A percentile compares a stretch with the other conserved stretches of the same genome.
Conservation (phyloP, 2,113 vertebrate genomes). For the Syngnathus floridae region DNA sequence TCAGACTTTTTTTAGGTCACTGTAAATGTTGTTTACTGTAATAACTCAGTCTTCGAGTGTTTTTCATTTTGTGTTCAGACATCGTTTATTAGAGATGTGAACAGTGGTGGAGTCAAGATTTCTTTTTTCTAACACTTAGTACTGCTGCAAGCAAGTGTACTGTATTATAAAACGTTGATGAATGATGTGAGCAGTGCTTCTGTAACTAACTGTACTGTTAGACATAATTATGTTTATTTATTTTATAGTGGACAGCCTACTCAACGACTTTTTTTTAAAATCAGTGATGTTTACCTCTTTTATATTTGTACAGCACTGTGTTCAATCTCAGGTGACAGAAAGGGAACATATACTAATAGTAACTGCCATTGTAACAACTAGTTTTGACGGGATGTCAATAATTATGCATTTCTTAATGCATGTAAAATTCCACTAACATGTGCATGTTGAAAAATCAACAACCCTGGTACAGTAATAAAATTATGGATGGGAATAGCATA, state of each 20-base stretch:
- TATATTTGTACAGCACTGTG: background rate
- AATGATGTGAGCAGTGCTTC: slow-evolving; percentile 19
- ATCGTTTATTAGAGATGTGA: background rate
- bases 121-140: background rate
- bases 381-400: background rate
- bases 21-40: background rate
- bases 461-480: background rate
- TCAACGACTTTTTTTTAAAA: slow-evolving; percentile 1
- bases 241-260: background rate
- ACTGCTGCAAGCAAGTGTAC: slow-evolving; percentile 14
- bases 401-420: slow-evolving; percentile 2
- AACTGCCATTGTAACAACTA: background rate
- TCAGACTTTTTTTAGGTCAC: background rate
- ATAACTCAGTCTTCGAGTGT: background rate
- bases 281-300: background rate
- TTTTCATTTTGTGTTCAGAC: background rate
- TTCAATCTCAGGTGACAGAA: background rate
- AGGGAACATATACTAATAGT: background rate
- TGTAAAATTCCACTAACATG: slow-evolving; percentile 2
- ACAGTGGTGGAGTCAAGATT: background rate
- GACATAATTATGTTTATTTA: background rate
- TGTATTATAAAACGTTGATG: slow-evolving; percentile 16
- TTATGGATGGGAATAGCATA: slow-evolving; percentile 5
- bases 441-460: slow-evolving; percentile 12
- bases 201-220: background rate